Conservation (phyloP, 2,797 vertebrate genomes). For the Mastacembelus armatus region DNA sequence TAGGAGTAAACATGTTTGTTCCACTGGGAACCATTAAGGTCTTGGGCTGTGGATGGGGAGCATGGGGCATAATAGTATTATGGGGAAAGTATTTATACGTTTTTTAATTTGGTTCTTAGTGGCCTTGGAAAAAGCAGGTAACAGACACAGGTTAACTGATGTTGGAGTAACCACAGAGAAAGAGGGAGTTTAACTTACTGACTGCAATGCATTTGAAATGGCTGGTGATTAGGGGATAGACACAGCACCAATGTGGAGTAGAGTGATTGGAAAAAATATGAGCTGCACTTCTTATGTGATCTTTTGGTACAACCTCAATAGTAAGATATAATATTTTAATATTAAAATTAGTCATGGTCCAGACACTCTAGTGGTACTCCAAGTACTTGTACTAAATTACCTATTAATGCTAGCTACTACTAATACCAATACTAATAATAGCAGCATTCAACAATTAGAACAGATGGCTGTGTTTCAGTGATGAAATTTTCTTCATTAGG, state of each 20-base stretch:
- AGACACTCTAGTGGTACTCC: too few relatives aligned
- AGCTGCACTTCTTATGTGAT: not conserved
- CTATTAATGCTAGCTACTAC: too few relatives aligned
- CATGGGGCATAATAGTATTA: too few relatives aligned
- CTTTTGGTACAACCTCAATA: not conserved
- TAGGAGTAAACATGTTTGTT: too few relatives aligned
- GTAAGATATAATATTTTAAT: not conserved
- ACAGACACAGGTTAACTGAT: constrained; percentile 1
- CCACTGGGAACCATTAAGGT: not conserved
- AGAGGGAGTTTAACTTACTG: not conserved
- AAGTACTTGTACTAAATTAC: too few relatives aligned
- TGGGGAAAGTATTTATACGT: too few relatives aligned
- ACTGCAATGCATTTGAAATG: not conserved
- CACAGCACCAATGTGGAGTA: not conserved
- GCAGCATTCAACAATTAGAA: too few relatives aligned
- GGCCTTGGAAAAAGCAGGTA: constrained; percentile 1
- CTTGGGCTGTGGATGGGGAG: too few relatives aligned
- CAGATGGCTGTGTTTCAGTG: too few relatives aligned
- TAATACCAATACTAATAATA: too few relatives aligned
- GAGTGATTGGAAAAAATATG: constrained; percentile 3
- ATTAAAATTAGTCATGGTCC: too few relatives aligned
- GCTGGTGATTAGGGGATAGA: constrained; percentile 10
- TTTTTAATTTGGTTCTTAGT: not conserved
- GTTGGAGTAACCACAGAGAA: not conserved
- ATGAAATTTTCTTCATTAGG: not conserved